Evolutionary conservation across 2,888 invertebrate species (phyloP).

Genomic region (Sinohyriopsis cumingii): DNA sequence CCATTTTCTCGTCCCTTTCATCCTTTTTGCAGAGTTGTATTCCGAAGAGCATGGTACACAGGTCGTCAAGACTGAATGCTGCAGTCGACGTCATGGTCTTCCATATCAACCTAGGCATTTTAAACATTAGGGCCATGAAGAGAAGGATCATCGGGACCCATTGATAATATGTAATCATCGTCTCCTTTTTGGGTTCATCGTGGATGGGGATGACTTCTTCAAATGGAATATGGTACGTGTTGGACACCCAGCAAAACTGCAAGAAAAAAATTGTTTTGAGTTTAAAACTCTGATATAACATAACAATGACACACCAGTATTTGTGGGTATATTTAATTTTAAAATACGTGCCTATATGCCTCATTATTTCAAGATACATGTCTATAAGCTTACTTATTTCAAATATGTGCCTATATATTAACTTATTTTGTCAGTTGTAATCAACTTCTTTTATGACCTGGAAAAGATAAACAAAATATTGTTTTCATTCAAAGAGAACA

Average conservation of each 20-base stretch:
- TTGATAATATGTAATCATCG: slow-evolving; percentile 45
- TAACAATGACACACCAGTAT: too few relatives aligned
- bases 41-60: slow-evolving; percentile 13
- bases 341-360: too few relatives aligned
- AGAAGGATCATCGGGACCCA: slow-evolving; percentile 51
- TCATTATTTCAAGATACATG: too few relatives aligned
- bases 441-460: too few relatives aligned
- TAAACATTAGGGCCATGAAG: slow-evolving; percentile 40
- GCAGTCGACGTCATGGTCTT: slow-evolving; percentile 24
- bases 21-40: slow-evolving; percentile 13
- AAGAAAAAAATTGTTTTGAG: too few relatives aligned
- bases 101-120: slow-evolving; percentile 45
- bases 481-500: too few relatives aligned
- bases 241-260: slow-evolving; percentile 51
- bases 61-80: slow-evolving; percentile 37
- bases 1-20: slow-evolving; percentile 51
- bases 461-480: too few relatives aligned
- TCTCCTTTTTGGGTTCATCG: slow-evolving; percentile 16
- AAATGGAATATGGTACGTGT: slow-evolving; percentile 49
- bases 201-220: slow-evolving; percentile 23
- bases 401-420: too few relatives aligned
- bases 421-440: too few relatives aligned
- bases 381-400: too few relatives aligned
- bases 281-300: too few relatives aligned
- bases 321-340: too few relatives aligned